Conservation (phyloP, 2,797 vertebrate genomes). For the Gallinago solitaria region DNA sequence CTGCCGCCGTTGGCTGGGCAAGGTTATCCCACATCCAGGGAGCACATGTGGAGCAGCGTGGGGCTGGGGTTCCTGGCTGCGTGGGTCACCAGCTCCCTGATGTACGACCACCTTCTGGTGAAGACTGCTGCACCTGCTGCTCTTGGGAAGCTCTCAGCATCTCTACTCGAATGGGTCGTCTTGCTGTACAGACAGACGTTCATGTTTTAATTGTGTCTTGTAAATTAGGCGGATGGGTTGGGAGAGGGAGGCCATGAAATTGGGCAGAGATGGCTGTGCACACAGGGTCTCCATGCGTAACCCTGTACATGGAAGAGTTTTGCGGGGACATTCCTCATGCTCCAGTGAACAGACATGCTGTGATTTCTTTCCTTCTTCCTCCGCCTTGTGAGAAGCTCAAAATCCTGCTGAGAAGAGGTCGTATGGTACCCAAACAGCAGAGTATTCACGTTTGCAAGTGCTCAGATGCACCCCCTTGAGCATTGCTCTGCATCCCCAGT, state of each 20-base stretch:
- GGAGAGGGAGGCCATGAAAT: not conserved
- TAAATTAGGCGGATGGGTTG: not conserved
- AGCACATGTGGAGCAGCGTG: rapidly evolving
- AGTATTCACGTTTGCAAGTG: not conserved
- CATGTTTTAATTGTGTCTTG: not conserved
- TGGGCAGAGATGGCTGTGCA: not conserved
- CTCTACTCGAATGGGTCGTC: not conserved
- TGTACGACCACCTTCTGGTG: rapidly evolving
- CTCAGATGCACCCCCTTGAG: not conserved
- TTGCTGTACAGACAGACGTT: not conserved
- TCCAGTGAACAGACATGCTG: not conserved
- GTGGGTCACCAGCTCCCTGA: not conserved
- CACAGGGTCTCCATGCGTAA: not conserved
- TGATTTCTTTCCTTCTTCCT: not conserved
- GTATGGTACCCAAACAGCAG: not conserved
- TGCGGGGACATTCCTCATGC: not conserved
- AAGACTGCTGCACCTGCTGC: not conserved
- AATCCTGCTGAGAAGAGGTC: not conserved
- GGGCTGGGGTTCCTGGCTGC: not conserved
- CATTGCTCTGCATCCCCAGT: not conserved
- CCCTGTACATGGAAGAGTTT: not conserved
- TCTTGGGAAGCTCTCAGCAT: not conserved
- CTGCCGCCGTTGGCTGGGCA: not conserved
- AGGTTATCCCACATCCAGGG: not conserved
- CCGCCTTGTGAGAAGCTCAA: not conserved